These are phyloP conservation scores for Drosophila mayaguana DNA, from an alignment of 2,888 invertebrate species.

Conservation along the genomic window DNA sequence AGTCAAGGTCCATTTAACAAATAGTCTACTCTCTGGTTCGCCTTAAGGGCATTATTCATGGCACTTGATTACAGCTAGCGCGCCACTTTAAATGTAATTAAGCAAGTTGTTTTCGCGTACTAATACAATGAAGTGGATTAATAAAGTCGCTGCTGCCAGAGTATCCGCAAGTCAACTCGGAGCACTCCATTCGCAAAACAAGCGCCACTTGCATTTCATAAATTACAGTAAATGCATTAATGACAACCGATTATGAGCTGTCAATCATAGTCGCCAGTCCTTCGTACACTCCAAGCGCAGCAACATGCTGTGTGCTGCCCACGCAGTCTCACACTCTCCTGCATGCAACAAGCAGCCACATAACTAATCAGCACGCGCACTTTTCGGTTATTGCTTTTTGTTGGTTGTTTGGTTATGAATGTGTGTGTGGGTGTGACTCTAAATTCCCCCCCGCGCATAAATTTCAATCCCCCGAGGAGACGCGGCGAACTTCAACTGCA, in stretches of 20 bases:
- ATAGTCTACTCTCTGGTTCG: slow-evolving; percentile 22
- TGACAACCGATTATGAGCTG: slow-evolving; percentile 1
- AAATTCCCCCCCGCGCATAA: slow-evolving; percentile 71
- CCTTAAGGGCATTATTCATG: slow-evolving; percentile 1
- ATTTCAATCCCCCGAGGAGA: slow-evolving; percentile 74
- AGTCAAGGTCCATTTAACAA: slow-evolving; percentile 61
- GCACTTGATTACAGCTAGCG: background rate
- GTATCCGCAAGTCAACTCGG: slow-evolving; percentile 1
- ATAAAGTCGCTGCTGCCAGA: background rate
- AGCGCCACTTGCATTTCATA: no score
- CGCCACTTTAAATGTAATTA: background rate
- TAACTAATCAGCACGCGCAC: slow-evolving; percentile 54
- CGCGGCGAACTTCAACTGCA: slow-evolving; percentile 54
- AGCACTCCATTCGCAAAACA: no score
- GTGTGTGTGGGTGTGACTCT: slow-evolving; percentile 41
- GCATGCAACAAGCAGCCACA: slow-evolving; percentile 21
- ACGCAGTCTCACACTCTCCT: background rate
- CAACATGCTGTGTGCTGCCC: slow-evolving; percentile 25
- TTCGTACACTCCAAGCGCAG: slow-evolving; percentile 4
- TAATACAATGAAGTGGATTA: no score
- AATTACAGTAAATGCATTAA: background rate
- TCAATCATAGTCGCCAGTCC: background rate
- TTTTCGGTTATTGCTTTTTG: slow-evolving; percentile 44
- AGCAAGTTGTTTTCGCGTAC: background rate
- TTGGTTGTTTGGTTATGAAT: slow-evolving; percentile 9